Evolutionary conservation across 2,797 vertebrate genomes (phyloP), one percentile per base, ranked within the genome.

Genomic region (Otus scops): DNA sequence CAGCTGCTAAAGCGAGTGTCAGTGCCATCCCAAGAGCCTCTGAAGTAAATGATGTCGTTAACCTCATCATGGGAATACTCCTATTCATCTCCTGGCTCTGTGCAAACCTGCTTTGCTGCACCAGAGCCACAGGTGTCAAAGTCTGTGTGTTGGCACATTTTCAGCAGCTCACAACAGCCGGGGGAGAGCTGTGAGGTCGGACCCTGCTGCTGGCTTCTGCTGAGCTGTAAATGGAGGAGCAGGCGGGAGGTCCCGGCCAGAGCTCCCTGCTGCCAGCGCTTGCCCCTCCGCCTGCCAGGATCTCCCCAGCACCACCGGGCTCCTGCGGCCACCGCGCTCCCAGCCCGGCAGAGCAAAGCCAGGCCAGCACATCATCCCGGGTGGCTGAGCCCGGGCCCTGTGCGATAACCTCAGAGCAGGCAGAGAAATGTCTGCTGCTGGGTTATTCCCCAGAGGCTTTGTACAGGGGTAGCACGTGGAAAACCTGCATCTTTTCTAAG

Each of bases 1-100:
- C n/a, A 96, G 92, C 93, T 80, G 90, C 94, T 92, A 10, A 85
- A 89, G 92, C 23, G 18, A 95, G 90, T 89, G 95, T 95, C 94
- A 92, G 75, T 27, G 1, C 78, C 4, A 8, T 96, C 96, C 94
- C 95, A 57, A 59, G 96, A 88, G 95, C 75, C 93, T 61, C 95
- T 39, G 68, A 64, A 85, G 86, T 92, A 91, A 96, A 96, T 54
- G 84, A 95, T 94, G 90, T 92, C 4, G 23, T 95, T 97, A 93
- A 61, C 80, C 84, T 68, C 81, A 54, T 65, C 75, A 43, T 38
- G 92, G 95, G 94, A 96, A 95, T 89, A 82, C 88, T 74, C 9
- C 0, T 65, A 80, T 78, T 91, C 85, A 93, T 97, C 93, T 95
- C 90, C 32, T 0, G 0, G 63, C 87, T 77, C 90, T 48, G 80